Base-by-base conservation (phyloP, 2,113 vertebrate species). In the Rhagologus leucostigma region DNA sequence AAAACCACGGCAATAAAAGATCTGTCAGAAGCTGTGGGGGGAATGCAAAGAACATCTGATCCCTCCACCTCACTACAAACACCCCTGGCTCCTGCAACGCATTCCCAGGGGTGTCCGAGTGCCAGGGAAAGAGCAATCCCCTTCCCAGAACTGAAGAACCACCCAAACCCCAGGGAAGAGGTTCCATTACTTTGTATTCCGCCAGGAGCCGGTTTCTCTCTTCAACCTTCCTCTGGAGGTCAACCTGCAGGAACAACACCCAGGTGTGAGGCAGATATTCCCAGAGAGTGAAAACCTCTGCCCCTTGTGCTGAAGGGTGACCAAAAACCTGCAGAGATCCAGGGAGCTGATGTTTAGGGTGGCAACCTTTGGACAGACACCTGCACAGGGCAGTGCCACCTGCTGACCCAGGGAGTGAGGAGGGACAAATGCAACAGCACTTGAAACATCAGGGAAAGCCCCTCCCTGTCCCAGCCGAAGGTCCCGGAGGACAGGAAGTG, bases 191-290 rank as follows among this genome's bases (percentile, higher is more conserved):
- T 98, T 99, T 99, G 95, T 98, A 99, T 84, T 99, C 99, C 10
- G 97, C 98, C 96, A 99, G 97, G 33, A 99, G 97, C 55, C 97
- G 96, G 95, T 97, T 99, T 30, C 98, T 98, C 86, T 99, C 99
- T 24, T 99, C 99, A n/a, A 99, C 97, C 94, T 99, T 99, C 97
- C 98, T 99, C 96, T 99, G 99, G 20, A 99, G 98, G 86, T 99
- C 99, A 37, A 98, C 98, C 99, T 99, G 91, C 55, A 90, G 76
- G 94, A 96, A 47, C 1, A 80, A 68, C 76, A 94, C 11, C 35
- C 9, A 47, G 30, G 4, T 32, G 63, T 76, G 71, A 96, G 41
- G 35, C 6, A 50, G 47, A 16, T 20, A 26, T 13, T 70, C 59
- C 89, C 49, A 16, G 10, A n/a, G 35, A 53, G 32, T 7, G 42